Conservation (phyloP, 2,888 invertebrate genomes). For the Lasioglossum calceatum region DNA sequence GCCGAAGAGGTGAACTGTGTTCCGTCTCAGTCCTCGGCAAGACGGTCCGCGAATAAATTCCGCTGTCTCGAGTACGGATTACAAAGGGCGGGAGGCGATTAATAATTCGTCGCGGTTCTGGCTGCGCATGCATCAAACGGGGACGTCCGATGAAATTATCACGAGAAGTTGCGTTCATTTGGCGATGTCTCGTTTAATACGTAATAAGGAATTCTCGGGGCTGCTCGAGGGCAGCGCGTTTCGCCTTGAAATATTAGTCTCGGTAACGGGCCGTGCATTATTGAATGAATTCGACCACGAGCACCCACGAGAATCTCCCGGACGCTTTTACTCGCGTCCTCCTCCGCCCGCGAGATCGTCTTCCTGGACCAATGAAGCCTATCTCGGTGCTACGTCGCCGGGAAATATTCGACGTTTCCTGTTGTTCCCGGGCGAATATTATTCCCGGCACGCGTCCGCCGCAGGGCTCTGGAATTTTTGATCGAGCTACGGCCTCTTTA, state of each 20-base stretch:
- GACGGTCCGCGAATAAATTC: background rate
- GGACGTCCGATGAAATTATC: slow-evolving; percentile 12
- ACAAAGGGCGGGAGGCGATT: slow-evolving; percentile 10
- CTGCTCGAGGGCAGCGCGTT: slow-evolving; percentile 59
- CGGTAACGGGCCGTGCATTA: slow-evolving; percentile 76
- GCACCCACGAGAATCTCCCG: background rate
- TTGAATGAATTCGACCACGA: slow-evolving; percentile 73
- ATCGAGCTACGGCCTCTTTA: background rate
- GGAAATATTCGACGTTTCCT: background rate
- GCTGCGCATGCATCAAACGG: slow-evolving; percentile 3
- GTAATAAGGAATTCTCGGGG: slow-evolving; percentile 72
- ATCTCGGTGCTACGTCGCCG: background rate
- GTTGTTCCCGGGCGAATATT: background rate
- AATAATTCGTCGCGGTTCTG: slow-evolving; percentile 15
- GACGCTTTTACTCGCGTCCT: background rate
- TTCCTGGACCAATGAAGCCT: slow-evolving; percentile 4
- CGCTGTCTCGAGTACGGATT: background rate
- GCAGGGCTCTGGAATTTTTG: background rate
- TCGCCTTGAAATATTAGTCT: slow-evolving; percentile 76
- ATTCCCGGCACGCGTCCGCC: slow-evolving; percentile 6
- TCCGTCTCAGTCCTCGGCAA: background rate
- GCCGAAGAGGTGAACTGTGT: background rate
- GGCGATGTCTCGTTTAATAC: slow-evolving; percentile 69
- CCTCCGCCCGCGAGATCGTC: background rate
- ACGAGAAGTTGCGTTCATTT: background rate